Conservation (phyloP, 1,140 invertebrate genomes). For the Paraescarpia echinospica region DNA sequence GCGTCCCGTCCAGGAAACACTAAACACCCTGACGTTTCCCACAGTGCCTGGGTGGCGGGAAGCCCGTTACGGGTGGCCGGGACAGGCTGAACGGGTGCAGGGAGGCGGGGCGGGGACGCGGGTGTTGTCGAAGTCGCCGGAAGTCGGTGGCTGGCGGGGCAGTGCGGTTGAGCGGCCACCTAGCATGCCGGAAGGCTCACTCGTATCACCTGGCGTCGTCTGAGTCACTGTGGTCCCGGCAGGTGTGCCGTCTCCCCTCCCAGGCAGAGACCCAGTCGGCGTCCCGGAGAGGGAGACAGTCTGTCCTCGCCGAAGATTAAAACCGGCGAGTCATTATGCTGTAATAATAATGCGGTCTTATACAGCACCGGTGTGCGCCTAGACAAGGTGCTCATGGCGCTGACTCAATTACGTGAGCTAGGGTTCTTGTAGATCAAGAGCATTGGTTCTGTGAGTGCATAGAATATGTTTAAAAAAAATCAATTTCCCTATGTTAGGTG, state of each 20-base stretch:
- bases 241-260: not conserved
- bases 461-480: no score
- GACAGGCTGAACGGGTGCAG: not conserved
- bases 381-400: no score
- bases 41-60: conserved; percentile 2
- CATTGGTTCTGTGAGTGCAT: no score
- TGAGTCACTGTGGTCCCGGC: not conserved
- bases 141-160: not conserved
- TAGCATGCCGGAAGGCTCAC: not conserved
- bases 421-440: no score
- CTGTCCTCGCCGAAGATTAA: not conserved
- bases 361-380: no score
- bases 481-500: no score
- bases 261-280: not conserved
- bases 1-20: not conserved
- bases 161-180: not conserved
- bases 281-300: not conserved
- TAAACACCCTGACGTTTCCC: not conserved
- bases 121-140: not conserved
- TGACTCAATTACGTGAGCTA: no score
- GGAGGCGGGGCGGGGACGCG: not conserved
- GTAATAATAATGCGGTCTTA: no score
- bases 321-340: not conserved
- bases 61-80: not conserved
- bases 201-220: not conserved